Conservation (phyloP, 2,797 vertebrate species). For the Squalus acanthias region DNA sequence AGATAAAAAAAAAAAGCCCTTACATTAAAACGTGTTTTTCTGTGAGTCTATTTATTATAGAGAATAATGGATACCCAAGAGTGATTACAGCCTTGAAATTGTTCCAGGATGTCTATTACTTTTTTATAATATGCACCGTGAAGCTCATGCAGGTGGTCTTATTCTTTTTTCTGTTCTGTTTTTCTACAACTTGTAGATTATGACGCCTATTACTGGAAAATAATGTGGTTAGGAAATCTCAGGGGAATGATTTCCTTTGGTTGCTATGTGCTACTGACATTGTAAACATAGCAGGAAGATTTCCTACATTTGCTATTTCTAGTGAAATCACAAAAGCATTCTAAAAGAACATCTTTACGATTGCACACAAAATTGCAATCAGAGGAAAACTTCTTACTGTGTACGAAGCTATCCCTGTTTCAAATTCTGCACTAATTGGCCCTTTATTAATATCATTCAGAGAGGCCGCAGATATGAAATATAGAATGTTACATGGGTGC, state of each 20-base stretch:
- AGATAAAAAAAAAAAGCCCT: background rate
- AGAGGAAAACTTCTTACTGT: too few relatives aligned
- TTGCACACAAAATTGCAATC: background rate
- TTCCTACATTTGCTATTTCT: too few relatives aligned
- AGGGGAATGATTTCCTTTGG: background rate
- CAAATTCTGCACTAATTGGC: too few relatives aligned
- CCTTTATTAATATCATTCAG: too few relatives aligned
- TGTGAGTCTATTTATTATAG: conserved; percentile 6
- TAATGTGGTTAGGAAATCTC: background rate
- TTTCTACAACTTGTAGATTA: background rate
- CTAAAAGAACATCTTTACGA: background rate
- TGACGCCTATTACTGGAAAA: background rate
- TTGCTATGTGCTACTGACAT: background rate
- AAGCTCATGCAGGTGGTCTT: background rate
- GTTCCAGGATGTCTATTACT: background rate
- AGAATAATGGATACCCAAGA: background rate
- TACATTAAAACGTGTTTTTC: background rate
- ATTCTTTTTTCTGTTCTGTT: background rate
- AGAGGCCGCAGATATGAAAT: too few relatives aligned
- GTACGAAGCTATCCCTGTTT: too few relatives aligned
- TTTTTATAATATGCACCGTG: conserved; percentile 16
- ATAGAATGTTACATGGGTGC: too few relatives aligned
- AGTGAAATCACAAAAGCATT: background rate
- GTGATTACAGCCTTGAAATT: conserved; percentile 5
- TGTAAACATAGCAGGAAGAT: background rate